phyloP scores from a whole-genome alignment of 2,797 vertebrate genomes.

The Dendrocincla fuliginosa region DNA sequence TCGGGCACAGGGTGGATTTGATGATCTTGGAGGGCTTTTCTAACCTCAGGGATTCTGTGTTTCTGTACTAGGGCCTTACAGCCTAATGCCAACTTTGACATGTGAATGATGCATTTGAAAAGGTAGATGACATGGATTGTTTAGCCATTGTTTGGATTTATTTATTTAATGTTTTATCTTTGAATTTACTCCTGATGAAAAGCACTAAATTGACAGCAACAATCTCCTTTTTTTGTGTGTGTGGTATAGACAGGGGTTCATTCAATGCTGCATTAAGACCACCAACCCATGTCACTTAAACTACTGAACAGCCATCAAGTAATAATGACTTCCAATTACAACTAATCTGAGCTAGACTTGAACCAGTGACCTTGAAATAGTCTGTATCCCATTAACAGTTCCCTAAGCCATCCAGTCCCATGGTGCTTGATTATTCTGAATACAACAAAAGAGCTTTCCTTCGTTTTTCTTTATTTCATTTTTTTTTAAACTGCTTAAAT shows the following conservation, averaged over 20 bases:
- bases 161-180: neutral
- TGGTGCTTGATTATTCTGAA: conserved; percentile 12
- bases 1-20: neutral
- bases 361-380: conserved; percentile 26
- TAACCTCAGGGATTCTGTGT: neutral
- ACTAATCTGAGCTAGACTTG: neutral
- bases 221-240: neutral
- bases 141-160: neutral
- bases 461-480: conserved; percentile 11
- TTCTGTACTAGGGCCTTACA: neutral
- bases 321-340: conserved; percentile 27
- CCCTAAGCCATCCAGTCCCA: neutral
- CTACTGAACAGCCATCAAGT: conserved; percentile 21
- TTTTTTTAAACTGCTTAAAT: conserved; percentile 5
- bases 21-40: neutral
- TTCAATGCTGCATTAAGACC: neutral
- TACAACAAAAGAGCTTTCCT: neutral
- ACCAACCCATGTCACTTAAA: neutral
- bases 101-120: neutral
- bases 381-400: conserved; percentile 45
- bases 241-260: neutral
- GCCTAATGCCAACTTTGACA: neutral
- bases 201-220: neutral
- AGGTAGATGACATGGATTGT: neutral
- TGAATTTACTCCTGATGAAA: neutral